Conservation (phyloP, 2,113 vertebrate species). For the Proteles cristata region DNA sequence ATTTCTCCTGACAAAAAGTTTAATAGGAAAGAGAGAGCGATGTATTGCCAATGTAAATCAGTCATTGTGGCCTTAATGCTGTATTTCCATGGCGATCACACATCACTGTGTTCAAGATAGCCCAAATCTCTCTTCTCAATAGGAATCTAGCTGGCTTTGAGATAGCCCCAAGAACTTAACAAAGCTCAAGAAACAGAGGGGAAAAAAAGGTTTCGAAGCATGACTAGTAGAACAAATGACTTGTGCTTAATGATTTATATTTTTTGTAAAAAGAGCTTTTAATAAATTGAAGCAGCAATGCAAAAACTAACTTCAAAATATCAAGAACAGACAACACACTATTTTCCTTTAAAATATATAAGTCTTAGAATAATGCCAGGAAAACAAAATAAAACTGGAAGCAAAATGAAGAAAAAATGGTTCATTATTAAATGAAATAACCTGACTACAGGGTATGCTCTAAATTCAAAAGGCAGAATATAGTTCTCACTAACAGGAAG, state of each 20-base stretch:
- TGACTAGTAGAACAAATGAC: background rate
- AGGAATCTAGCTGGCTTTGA: background rate
- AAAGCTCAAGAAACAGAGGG: conserved; percentile 4
- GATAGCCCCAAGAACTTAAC: background rate
- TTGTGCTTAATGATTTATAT: background rate
- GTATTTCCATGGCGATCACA: background rate
- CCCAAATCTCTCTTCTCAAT: background rate
- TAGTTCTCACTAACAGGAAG: background rate
- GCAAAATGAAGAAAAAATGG: background rate
- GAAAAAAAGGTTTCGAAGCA: background rate
- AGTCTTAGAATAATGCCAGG: background rate
- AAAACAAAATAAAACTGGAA: conserved; percentile 39
- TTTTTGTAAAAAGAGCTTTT: background rate
- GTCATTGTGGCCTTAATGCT: conserved; percentile 4
- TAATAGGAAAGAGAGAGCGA: conserved; percentile 63
- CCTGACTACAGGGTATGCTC: background rate
- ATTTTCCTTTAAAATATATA: conserved; percentile 43
- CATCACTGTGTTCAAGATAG: background rate
- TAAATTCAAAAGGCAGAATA: conserved; percentile 4
- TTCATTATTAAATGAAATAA: conserved; percentile 14
- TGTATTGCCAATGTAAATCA: conserved; percentile 74
- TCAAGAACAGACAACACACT: background rate
- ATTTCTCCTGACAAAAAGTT: conserved; percentile 69
- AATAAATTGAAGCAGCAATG: background rate
- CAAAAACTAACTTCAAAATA: conserved; percentile 47